A percentile compares a stretch with the other conserved stretches of the same genome.
phyloP scores from a whole-genome alignment of 2,113 vertebrate genomes.

The Takifugu bimaculatus region DNA sequence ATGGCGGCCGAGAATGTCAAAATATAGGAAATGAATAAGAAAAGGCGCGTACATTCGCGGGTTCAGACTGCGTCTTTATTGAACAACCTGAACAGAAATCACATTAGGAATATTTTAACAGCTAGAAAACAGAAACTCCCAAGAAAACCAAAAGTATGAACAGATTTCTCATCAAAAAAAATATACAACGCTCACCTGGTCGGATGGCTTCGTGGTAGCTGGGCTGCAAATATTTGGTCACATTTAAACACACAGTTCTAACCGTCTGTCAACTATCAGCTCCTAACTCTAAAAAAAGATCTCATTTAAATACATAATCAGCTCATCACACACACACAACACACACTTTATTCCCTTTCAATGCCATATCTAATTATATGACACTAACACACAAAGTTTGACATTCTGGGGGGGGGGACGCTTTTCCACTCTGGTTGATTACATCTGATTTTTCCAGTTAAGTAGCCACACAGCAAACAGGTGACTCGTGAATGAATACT shows the following conservation, averaged over 20 bases:
- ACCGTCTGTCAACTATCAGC: conserved; percentile 3
- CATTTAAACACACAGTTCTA: conserved; percentile 23
- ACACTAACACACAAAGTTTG: not conserved
- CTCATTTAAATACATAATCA: conserved; percentile 18
- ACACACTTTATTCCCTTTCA: conserved; percentile 7
- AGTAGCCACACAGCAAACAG: too few relatives aligned
- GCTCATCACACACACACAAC: not conserved
- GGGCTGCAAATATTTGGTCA: conserved; percentile 46
- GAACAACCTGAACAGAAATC: conserved; percentile 47
- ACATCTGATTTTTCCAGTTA: too few relatives aligned
- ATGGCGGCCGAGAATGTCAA: not conserved
- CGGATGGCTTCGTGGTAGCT: conserved; percentile 18
- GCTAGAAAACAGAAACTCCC: conserved; percentile 19
- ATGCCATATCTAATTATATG: conserved; percentile 6
- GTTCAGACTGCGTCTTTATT: conserved; percentile 49
- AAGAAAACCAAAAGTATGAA: conserved; percentile 20
- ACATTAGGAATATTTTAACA: conserved; percentile 19
- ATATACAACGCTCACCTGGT: conserved; percentile 23
- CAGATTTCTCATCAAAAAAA: conserved; percentile 21
- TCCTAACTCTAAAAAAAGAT: conserved; percentile 17
- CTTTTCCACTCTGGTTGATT: not conserved
- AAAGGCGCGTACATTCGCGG: not conserved
- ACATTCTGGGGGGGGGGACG: conserved; percentile 7
- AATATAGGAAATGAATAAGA: not conserved
- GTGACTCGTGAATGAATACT: too few relatives aligned